A percentile compares a stretch with the other conserved stretches of the same genome.
These are phyloP conservation scores for Taeniopygia guttata DNA, from an alignment of 2,797 vertebrate genomes.

Conservation along the genomic window DNA sequence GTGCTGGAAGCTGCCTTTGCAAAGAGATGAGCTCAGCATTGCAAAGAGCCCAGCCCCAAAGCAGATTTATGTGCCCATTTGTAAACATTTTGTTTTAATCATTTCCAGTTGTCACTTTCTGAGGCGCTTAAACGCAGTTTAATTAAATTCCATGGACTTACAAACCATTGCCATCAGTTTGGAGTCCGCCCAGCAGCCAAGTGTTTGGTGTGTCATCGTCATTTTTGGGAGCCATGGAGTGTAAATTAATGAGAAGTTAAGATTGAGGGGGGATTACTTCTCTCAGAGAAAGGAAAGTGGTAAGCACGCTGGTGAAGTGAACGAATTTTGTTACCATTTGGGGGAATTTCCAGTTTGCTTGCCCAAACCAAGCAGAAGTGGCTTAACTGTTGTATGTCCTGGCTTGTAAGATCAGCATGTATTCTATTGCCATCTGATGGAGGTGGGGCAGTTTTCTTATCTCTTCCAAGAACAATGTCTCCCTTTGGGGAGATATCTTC, in stretches of 20 bases:
- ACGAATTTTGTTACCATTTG: background rate
- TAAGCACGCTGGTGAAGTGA: background rate
- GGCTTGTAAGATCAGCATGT: no score
- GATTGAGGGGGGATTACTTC: background rate
- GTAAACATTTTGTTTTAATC: constrained; percentile 55
- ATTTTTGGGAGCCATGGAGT: background rate
- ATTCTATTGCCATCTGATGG: no score
- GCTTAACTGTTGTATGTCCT: fast-evolving
- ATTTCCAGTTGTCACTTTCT: constrained; percentile 8
- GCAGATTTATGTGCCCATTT: constrained; percentile 21
- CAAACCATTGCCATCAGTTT: background rate
- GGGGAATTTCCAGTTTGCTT: background rate
- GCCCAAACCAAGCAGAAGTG: background rate
- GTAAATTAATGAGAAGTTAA: constrained; percentile 3
- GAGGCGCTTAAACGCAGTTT: constrained; percentile 30
- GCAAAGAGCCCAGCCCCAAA: constrained; percentile 6
- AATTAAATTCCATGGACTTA: constrained; percentile 45
- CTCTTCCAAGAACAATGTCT: no score
- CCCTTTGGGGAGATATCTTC: no score
- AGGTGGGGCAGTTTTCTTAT: no score
- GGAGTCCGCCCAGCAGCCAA: background rate
- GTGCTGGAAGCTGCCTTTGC: constrained; percentile 21
- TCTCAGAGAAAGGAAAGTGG: background rate
- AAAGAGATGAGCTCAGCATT: background rate
- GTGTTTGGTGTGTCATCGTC: background rate